These are phyloP conservation scores for Paradisaea rubra DNA, from an alignment of 2,113 vertebrate species.

Conservation along the genomic window DNA sequence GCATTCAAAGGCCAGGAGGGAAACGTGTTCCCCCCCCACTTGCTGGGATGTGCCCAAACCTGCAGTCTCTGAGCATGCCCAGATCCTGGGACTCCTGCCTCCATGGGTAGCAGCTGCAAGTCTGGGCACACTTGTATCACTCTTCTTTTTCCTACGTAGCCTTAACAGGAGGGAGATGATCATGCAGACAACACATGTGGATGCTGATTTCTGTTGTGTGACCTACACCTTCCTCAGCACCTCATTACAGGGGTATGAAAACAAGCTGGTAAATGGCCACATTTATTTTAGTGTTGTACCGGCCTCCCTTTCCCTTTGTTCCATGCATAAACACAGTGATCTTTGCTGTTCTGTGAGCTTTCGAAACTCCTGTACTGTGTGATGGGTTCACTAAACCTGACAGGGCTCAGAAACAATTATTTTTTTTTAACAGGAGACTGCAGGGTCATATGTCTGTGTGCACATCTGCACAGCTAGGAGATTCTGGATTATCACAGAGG, in stretches of 20 bases:
- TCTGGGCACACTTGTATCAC: not conserved
- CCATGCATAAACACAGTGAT: not conserved
- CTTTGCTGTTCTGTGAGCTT: not conserved
- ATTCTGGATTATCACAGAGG: not conserved
- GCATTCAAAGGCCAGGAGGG: not conserved
- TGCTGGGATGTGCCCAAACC: not conserved
- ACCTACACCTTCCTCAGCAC: not conserved
- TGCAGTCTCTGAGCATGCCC: not conserved
- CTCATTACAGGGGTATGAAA: not conserved
- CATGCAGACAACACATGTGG: not conserved
- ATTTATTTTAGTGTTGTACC: not conserved
- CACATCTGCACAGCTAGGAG: not conserved
- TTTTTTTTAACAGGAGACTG: not conserved
- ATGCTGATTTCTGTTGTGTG: not conserved
- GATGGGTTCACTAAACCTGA: not conserved
- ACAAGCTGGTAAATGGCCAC: not conserved
- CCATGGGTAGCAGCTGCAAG: not conserved
- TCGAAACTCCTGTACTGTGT: not conserved
- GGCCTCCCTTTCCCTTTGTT: not conserved
- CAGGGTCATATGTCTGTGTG: rapidly evolving
- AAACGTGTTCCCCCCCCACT: not conserved
- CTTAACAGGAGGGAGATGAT: not conserved
- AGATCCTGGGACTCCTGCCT: not conserved
- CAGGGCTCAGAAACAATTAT: not conserved
- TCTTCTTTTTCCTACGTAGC: not conserved